These are phyloP conservation scores for Acestrorhynchus altus DNA, from an alignment of 2,797 vertebrate species.

Conservation along the genomic window DNA sequence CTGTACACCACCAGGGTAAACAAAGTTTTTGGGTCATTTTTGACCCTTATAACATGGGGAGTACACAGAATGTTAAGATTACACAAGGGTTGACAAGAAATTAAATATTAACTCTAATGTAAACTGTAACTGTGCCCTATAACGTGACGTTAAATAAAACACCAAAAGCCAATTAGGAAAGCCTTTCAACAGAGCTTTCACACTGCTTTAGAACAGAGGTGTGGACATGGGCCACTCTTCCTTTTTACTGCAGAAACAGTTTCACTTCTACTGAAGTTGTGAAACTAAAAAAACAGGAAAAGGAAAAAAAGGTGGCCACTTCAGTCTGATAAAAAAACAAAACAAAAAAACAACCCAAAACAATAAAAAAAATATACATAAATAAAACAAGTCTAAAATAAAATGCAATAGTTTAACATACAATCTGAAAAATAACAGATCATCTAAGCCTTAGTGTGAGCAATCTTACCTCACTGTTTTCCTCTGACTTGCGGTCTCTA, in stretches of 20 bases:
- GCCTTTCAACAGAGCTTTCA: background rate
- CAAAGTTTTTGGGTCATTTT: too few relatives aligned
- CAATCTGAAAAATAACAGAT: background rate
- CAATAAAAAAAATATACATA: too few relatives aligned
- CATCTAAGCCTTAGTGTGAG: background rate
- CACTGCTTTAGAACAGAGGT: background rate
- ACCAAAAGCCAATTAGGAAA: background rate
- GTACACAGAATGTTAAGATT: too few relatives aligned
- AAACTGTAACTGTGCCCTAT: background rate
- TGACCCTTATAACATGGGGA: too few relatives aligned
- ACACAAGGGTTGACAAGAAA: too few relatives aligned
- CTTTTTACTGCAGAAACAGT: background rate
- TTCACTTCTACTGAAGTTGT: background rate
- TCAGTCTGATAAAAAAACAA: background rate
- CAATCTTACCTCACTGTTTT: constrained; percentile 69
- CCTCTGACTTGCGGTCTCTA: constrained; percentile 66
- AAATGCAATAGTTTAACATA: too few relatives aligned
- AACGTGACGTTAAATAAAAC: background rate
- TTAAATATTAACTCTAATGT: too few relatives aligned
- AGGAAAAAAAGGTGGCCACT: background rate
- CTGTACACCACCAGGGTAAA: too few relatives aligned
- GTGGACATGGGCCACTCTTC: background rate
- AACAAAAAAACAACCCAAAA: background rate
- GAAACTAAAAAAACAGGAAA: constrained; percentile 6
- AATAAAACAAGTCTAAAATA: too few relatives aligned